Base-by-base conservation (phyloP, 2,113 vertebrate species). In the Heteronetta atricapilla region DNA sequence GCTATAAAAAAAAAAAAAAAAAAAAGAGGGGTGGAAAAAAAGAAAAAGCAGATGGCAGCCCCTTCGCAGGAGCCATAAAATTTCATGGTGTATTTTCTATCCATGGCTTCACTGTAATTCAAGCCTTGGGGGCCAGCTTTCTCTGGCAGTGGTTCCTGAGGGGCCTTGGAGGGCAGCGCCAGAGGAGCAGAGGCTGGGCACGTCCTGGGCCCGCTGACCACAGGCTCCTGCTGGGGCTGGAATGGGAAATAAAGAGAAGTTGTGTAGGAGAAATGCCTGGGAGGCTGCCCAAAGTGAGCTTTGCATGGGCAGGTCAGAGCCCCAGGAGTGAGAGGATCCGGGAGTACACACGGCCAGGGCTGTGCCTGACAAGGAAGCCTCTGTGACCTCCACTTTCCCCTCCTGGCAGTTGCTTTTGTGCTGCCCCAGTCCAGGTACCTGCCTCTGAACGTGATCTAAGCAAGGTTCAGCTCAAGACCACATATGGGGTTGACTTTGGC, bases 21-120 rank as follows among this genome's bases (percentile, higher is more conserved):
- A 38, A 26, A 79, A 38, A 34, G 84, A 66, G 55, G 38, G 31
- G 18, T 10, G 7, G 6, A 48, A 15, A 38, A 14, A 75, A 92
- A 97, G 95, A 95, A 97, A 97, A 98, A 98, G 98, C 98, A 98
- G 98, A 98, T 98, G 99, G 98, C 77, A 93, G 89, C 93, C 58
- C 88, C 95, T 98, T 97, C 60, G 66, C 97, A 98, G 98, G 98
- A 99, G 98, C 98, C 98, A 97, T 97, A 97, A 98, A 98, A 99
- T 99, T 99, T 99, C 99, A 99, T 98, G 99, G 98, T 98, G 94
- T 98, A 97, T 99, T 99, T 99, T 99, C 97, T 97, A 97, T 98
- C 98, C 98, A 98, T 98, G 98, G 97, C 98, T 98, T 98, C 97
- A 97, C 96, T 98, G 98, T 98, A 98, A 98, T 98, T 97, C 97